phyloP scores from a whole-genome alignment of 2,797 vertebrate genomes.

The Pangasius mekongensis region DNA sequence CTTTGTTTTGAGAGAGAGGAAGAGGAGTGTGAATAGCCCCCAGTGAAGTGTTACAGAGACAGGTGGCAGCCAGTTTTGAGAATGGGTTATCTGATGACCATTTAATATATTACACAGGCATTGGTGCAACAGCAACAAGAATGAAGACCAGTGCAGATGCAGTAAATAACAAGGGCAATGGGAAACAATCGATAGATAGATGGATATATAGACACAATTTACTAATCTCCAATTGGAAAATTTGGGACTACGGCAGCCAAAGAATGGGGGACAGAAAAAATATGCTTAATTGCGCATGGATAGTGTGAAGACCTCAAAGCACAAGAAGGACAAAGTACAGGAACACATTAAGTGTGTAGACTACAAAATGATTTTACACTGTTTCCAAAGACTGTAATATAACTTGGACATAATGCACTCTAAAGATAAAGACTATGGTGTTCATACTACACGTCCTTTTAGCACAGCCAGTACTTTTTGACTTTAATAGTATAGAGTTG shows the following conservation, averaged over 20 bases:
- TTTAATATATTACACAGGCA: not conserved
- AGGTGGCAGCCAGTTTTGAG: conserved; percentile 16
- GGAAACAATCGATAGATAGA: not conserved
- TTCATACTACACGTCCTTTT: not conserved
- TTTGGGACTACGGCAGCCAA: not conserved
- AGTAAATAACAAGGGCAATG: not conserved
- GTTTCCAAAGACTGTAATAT: not conserved
- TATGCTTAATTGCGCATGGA: not conserved
- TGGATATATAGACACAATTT: not conserved
- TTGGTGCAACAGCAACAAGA: not conserved
- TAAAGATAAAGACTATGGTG: not conserved
- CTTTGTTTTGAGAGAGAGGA: not conserved
- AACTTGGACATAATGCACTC: not conserved
- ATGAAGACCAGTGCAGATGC: not conserved
- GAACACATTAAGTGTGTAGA: not conserved
- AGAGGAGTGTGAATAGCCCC: conserved; percentile 20
- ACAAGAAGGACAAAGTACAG: not conserved
- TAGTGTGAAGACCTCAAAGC: not conserved
- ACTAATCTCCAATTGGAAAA: not conserved
- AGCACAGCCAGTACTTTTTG: not conserved
- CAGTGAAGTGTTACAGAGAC: not conserved
- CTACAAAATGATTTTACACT: not conserved
- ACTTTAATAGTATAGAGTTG: not conserved
- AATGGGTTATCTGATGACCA: not conserved
- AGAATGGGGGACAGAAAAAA: not conserved